Evolutionary conservation across 1,140 invertebrate genomes (phyloP).

Genomic region (Oscheius sp.): DNA sequence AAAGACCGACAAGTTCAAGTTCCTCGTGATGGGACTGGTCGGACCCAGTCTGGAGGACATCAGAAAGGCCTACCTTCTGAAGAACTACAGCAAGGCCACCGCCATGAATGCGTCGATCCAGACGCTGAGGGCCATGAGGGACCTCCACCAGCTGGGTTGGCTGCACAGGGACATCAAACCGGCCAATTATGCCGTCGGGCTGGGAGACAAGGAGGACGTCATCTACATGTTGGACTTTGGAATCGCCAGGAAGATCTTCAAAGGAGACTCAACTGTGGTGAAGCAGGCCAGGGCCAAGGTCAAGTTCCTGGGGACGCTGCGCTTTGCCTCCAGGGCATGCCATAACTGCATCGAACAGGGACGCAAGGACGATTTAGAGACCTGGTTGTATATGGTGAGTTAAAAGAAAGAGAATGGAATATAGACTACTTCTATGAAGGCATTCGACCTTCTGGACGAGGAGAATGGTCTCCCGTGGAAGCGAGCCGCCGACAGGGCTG

Average conservation of each 20-base stretch:
- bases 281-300: slow-evolving; percentile 2
- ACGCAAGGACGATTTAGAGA: slow-evolving; percentile 33
- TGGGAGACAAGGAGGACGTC: background rate
- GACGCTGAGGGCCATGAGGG: slow-evolving; percentile 22
- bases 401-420: too few relatives aligned
- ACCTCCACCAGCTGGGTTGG: slow-evolving; percentile 32
- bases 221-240: slow-evolving; percentile 37
- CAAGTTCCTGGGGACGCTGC: slow-evolving; percentile 26
- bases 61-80: slow-evolving; percentile 1
- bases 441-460: slow-evolving; percentile 15
- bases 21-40: slow-evolving; percentile 36
- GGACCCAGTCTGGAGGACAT: slow-evolving; percentile 28
- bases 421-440: too few relatives aligned
- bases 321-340: slow-evolving; percentile 20
- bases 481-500: background rate
- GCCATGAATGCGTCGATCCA: slow-evolving; percentile 19
- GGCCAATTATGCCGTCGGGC: slow-evolving; percentile 10
- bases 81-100: slow-evolving; percentile 20
- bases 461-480: slow-evolving; percentile 13
- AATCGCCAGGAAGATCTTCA: slow-evolving; percentile 12
- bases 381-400: slow-evolving; percentile 17
- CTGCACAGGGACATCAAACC: slow-evolving; percentile 37
- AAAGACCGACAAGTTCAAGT: slow-evolving; percentile 16
- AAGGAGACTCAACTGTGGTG: background rate
- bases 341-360: slow-evolving; percentile 21